phyloP scores from a whole-genome alignment of 92 coral and sea anemone species.

The Meandrina meandrites region DNA sequence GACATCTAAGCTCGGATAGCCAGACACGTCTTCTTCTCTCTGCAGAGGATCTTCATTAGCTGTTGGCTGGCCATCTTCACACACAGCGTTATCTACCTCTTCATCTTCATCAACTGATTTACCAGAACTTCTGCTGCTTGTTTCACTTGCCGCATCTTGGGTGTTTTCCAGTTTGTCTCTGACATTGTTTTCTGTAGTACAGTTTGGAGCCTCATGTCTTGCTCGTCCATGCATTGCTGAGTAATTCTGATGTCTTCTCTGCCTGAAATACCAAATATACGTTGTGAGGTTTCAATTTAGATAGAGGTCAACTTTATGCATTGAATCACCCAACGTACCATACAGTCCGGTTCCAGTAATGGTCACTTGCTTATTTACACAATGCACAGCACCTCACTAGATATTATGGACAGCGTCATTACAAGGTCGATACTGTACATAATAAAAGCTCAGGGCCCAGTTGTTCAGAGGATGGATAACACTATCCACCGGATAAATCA shows the following conservation, averaged over 20 bases:
- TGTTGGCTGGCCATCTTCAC: neutral
- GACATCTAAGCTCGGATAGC: neutral
- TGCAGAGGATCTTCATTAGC: neutral
- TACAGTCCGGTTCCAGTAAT: too few relatives aligned
- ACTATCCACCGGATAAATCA: too few relatives aligned
- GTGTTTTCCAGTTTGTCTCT: neutral
- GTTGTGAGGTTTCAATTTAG: neutral
- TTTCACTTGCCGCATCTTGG: neutral
- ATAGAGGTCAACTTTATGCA: too few relatives aligned
- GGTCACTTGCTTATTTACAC: too few relatives aligned
- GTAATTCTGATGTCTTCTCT: slow-evolving; percentile 8
- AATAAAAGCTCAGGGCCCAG: too few relatives aligned
- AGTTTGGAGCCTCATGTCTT: neutral
- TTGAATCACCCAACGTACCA: too few relatives aligned
- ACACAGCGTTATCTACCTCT: neutral
- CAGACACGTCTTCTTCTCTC: neutral
- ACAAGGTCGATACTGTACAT: too few relatives aligned
- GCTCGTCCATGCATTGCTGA: slow-evolving; percentile 1
- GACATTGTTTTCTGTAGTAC: neutral
- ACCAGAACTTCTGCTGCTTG: neutral
- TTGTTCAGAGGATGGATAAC: too few relatives aligned
- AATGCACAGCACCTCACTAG: too few relatives aligned
- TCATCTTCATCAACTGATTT: neutral
- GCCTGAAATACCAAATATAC: neutral
- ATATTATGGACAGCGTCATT: too few relatives aligned